These are phyloP conservation scores for Myrmecobius fasciatus DNA, from an alignment of 2,113 vertebrate genomes.

Conservation along the genomic window DNA sequence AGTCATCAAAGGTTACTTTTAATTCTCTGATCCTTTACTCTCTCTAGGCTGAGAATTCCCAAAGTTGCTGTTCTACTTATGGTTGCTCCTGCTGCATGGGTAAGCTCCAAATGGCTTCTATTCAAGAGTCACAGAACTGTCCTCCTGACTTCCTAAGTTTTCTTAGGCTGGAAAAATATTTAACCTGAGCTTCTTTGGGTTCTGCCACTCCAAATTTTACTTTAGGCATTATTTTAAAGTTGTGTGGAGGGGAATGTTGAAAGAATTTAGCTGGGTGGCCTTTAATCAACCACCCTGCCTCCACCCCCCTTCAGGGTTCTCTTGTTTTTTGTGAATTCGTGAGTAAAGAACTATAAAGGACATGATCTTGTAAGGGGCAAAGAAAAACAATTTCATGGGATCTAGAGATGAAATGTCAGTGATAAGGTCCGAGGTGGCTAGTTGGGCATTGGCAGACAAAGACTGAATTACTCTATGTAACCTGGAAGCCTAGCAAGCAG, in stretches of 20 bases:
- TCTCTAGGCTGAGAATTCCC: background rate
- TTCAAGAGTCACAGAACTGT: too few relatives aligned
- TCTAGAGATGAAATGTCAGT: background rate
- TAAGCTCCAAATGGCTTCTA: background rate
- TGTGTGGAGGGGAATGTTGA: background rate
- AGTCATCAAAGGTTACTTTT: background rate
- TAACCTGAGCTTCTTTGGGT: too few relatives aligned
- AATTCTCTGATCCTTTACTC: background rate
- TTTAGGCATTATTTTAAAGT: too few relatives aligned
- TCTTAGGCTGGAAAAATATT: too few relatives aligned
- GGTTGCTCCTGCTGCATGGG: background rate
- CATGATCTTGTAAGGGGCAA: background rate
- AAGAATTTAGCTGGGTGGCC: background rate
- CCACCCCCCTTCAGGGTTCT: background rate
- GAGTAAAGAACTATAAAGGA: background rate
- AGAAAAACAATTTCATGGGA: background rate
- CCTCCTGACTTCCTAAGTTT: too few relatives aligned
- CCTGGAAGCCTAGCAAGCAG: too few relatives aligned
- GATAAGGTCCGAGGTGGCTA: too few relatives aligned
- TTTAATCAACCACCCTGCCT: background rate
- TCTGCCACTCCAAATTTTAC: too few relatives aligned
- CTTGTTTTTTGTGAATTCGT: background rate
- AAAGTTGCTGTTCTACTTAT: background rate
- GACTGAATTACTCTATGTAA: too few relatives aligned
- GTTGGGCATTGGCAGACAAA: too few relatives aligned